A percentile compares a stretch with the other conserved stretches of the same genome.
These are phyloP conservation scores for Gibbula magus DNA, from an alignment of 2,888 invertebrate genomes.

Conservation along the genomic window DNA sequence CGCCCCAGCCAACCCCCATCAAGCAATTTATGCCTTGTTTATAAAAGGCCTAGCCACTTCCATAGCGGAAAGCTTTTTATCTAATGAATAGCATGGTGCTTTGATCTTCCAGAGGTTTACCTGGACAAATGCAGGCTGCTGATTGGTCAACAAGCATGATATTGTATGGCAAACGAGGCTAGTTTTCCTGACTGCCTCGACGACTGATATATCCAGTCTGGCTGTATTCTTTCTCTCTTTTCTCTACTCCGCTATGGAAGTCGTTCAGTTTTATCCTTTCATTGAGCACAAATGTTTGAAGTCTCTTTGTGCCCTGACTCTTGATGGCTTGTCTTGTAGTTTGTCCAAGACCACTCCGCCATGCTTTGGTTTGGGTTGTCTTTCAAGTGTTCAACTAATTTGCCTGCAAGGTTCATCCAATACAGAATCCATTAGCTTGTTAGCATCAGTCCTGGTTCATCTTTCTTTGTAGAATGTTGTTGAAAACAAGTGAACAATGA, in stretches of 20 bases:
- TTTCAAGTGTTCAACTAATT: constrained; percentile 5
- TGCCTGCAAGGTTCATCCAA: background rate
- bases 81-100: constrained; percentile 38
- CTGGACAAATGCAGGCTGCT: constrained; percentile 6
- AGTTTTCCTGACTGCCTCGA: too few species aligned
- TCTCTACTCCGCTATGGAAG: background rate
- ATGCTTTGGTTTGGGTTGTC: background rate
- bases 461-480: constrained; percentile 4
- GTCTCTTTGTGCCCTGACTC: background rate
- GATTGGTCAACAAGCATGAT: background rate
- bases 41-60: constrained; percentile 43
- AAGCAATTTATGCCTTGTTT: constrained; percentile 43
- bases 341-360: background rate
- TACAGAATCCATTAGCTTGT: background rate
- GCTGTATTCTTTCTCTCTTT: background rate
- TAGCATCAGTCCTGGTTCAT: background rate
- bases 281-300: constrained; percentile 1
- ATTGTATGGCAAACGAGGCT: background rate
- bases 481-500: background rate
- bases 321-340: background rate
- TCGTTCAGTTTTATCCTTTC: background rate
- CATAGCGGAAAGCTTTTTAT: constrained; percentile 38
- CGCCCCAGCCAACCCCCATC: constrained; percentile 36
- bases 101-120: constrained; percentile 34
- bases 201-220: background rate